Base-by-base conservation (phyloP, 2,888 invertebrate genomes). In the Adelognathus sp. region DNA sequence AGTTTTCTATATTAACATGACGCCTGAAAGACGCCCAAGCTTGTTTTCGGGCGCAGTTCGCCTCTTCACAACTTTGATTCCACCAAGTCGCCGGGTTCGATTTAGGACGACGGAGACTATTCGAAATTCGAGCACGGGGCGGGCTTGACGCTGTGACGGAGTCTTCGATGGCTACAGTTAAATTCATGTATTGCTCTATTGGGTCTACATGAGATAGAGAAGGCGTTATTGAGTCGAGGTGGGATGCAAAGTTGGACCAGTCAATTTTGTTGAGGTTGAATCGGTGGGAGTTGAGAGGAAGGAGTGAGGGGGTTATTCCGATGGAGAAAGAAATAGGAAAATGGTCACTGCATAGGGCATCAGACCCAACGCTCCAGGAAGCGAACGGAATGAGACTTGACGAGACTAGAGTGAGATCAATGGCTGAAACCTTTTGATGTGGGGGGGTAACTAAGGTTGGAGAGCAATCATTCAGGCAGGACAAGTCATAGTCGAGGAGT, bases 381-480 rank as follows among this genome's bases (percentile, higher is more conserved):
- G 14, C 5, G n/a, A 50, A 14, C 2, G 21, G 24, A 16, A 31
- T 9, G 11, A 50, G 14, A 16, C n/a, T 24, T 27, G 66, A 27
- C 7, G 41, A 41, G 6, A 61, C 6, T 4, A 41, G 24, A n/a
- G 41, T 36, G 18, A 52, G 64, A 24, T 33, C 46, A 4, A 33
- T 33, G 2, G 61, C 29, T 1, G 52, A 27, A 7, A 16, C 27
- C n/a, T n/a, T 39, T 3, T 16, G 50, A 14, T 50, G 27, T 1
- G 61, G n/a, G 3, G 18, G 39, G 29, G 29, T 71, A 14, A 29
- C 7, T 4, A 21, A 27, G 4, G 61, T 63, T 5, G 36, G 9
- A 39, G 52, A 71, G 16, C 41, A 50, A 16, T 71, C 52, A 1
- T 71, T 71, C 3, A 71, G 71, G 5, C 46, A 29, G 7, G 41